phyloP scores from a whole-genome alignment of 2,113 vertebrate genomes.

The Bothrops jararaca region DNA sequence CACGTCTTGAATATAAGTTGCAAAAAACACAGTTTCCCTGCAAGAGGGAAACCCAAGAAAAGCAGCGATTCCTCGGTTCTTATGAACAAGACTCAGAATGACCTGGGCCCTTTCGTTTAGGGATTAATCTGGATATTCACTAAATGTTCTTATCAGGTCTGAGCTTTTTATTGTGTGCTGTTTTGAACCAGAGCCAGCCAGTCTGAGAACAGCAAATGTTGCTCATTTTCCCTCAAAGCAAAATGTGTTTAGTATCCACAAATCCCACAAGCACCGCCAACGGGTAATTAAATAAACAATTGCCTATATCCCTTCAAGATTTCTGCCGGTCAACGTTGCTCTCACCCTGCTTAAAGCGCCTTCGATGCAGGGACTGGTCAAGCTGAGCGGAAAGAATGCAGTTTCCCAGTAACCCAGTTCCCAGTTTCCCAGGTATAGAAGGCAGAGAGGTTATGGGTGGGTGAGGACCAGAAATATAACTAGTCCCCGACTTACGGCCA shows the following conservation, averaged over 20 bases:
- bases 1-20: background rate
- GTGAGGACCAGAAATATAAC: background rate
- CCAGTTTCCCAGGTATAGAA: background rate
- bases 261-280: background rate
- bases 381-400: background rate
- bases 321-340: rapidly evolving
- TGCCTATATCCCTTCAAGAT: background rate
- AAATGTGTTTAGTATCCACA: background rate
- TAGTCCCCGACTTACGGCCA: no score
- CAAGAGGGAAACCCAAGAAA: background rate
- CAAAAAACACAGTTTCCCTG: no score
- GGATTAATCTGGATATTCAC: background rate
- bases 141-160: background rate
- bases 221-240: no score
- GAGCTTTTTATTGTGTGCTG: background rate
- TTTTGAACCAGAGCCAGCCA: background rate
- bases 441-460: background rate
- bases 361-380: background rate
- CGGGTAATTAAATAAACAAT: background rate
- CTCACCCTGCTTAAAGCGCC: background rate
- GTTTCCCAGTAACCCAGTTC: no score
- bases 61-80: background rate
- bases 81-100: background rate
- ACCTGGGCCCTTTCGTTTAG: background rate
- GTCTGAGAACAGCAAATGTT: background rate